Evolutionary conservation across 2,888 invertebrate genomes (phyloP).

Genomic region (Apoda limacodes): DNA sequence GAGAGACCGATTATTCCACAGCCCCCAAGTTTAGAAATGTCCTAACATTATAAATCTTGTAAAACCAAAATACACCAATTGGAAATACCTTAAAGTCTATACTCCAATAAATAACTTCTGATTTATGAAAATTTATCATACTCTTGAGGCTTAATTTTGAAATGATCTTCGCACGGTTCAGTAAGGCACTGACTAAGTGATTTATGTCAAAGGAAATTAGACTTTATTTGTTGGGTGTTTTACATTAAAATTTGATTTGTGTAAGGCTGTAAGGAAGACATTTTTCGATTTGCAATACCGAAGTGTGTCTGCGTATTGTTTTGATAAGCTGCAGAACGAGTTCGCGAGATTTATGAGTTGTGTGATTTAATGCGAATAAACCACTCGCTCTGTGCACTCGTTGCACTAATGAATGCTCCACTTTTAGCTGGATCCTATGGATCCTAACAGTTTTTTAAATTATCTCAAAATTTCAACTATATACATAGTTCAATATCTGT

Average conservation of each 20-base stretch:
- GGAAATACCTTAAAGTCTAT: conserved; percentile 63
- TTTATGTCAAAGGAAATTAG: conserved; percentile 33
- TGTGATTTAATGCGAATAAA: conserved; percentile 70
- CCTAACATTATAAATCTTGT: conserved; percentile 40
- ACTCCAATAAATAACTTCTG: conserved; percentile 64
- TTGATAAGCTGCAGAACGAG: conserved; percentile 70
- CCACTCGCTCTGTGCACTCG: conserved; percentile 49
- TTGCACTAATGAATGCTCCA: conserved; percentile 59
- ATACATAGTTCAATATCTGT: too few species aligned
- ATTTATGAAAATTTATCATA: conserved; percentile 69
- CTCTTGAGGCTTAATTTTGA: conserved; percentile 68
- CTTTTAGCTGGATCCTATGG: conserved; percentile 30
- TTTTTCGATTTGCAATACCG: conserved; percentile 38
- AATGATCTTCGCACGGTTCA: conserved; percentile 39
- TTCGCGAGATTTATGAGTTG: conserved; percentile 64
- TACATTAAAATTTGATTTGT: conserved; percentile 33
- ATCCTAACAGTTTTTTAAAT: too few species aligned
- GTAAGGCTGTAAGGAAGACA: conserved; percentile 34
- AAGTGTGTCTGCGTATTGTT: conserved; percentile 71
- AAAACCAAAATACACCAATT: conserved; percentile 57
- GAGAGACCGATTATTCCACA: conserved; percentile 43
- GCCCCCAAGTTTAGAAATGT: conserved; percentile 36
- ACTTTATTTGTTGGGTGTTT: conserved; percentile 35
- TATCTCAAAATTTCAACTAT: too few species aligned
- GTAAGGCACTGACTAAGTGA: conserved; percentile 30